Evolutionary conservation across 2,888 invertebrate genomes (phyloP), one percentile per base, ranked within the genome.

Genomic region (Pollenia labialis): DNA sequence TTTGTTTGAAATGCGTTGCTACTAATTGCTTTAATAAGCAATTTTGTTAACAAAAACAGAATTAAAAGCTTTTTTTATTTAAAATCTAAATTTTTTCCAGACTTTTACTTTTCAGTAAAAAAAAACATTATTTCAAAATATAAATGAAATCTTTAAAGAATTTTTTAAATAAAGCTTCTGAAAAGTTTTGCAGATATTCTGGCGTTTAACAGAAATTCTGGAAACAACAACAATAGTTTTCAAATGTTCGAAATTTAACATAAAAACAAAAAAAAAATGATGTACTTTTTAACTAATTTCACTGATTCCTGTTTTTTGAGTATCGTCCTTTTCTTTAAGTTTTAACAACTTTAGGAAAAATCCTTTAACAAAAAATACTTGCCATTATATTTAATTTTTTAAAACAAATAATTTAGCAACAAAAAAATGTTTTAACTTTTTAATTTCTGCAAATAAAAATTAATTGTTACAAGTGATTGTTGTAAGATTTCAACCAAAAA

Each of bases 381-480:
- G 85, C 85, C 81, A 85, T 72, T 81, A 68, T 14, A 42, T 76
- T 71, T 64, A 85, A 76, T 77, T 77, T 32, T 32, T 32, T 44
- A 81, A 62, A 62, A 23, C 46, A 46, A 52, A 62, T 76, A 75
- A 46, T 81, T 72, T 72, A 81, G 58, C 77, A 85, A 85, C 74
- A 72, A 75, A 85, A 40, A 4, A 74, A 71, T 32, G 48, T 81
- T 75, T 81, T 32, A 62, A 80, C 69, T 79, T 77, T 66, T 46
- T 50, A 71, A 60, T 46, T 79, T 10, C 40, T 56, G 4, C 18
- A 48, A 50, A n/a, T 12, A 58, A 44, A 6, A 76, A 79, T 32
- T 66, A 50, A 80, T 77, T 86, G 79, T 80, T 86, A 75, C 46
- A 48, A 77, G 50, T 75, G 62, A 64, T 79, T 82, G 74, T 85